These are phyloP conservation scores for Zapus hudsonius DNA, from an alignment of 2,113 vertebrate species.

Conservation along the genomic window DNA sequence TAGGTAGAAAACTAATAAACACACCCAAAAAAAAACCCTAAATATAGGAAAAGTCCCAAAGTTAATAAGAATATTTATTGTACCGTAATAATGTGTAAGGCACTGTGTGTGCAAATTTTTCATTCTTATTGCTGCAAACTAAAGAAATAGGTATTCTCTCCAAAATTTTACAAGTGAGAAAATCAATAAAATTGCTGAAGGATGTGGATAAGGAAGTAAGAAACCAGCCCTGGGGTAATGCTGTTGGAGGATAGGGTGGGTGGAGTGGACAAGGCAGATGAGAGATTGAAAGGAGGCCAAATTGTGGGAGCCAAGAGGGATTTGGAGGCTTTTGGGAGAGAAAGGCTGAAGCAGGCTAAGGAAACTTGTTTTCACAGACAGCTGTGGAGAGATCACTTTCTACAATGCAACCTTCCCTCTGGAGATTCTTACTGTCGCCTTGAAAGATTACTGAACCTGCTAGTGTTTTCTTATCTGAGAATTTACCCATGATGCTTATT, in stretches of 20 bases:
- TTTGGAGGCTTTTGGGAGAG: not conserved
- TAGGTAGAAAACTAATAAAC: constrained; percentile 17
- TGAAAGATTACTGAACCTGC: not conserved
- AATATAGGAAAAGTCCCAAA: not conserved
- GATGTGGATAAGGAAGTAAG: not conserved
- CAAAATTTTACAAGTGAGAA: not conserved
- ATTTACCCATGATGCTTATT: constrained; percentile 74
- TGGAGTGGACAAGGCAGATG: too few species aligned
- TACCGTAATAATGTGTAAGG: not conserved
- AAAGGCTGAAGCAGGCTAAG: not conserved
- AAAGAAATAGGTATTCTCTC: not conserved
- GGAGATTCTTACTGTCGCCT: not conserved
- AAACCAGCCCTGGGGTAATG: not conserved
- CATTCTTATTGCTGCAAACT: constrained; percentile 12
- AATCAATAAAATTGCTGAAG: not conserved
- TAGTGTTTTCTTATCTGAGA: constrained; percentile 59
- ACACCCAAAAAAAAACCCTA: not conserved
- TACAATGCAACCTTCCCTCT: not conserved
- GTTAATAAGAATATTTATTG: not conserved
- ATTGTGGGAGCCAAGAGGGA: not conserved
- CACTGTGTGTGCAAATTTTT: not conserved
- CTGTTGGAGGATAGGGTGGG: too few species aligned
- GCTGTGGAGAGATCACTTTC: not conserved
- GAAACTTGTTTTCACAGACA: not conserved
- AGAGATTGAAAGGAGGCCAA: not conserved